These are phyloP conservation scores for Solen grandis DNA, from an alignment of 1,140 invertebrate species.

Conservation along the genomic window DNA sequence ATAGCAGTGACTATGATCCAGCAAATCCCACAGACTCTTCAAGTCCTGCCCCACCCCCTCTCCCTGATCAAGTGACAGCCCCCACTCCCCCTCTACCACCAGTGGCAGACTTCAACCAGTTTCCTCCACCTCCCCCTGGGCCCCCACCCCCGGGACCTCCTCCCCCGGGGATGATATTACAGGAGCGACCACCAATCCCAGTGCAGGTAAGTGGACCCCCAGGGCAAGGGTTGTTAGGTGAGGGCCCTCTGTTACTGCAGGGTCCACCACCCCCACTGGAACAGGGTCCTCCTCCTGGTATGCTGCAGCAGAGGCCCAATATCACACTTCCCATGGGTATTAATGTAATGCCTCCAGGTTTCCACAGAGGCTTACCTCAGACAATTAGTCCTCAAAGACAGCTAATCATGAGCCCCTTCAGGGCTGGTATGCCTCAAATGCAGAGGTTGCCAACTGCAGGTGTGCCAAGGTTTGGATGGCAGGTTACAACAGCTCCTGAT, in stretches of 20 bases:
- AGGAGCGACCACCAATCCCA: conserved; percentile 23
- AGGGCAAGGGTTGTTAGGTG: conserved; percentile 40
- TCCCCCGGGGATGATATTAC: conserved; percentile 41
- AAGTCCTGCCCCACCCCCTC: conserved; percentile 21
- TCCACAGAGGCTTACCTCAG: conserved; percentile 44
- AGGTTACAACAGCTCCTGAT: conserved; percentile 30
- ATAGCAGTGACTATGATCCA: conserved; percentile 35
- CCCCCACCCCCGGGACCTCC: conserved; percentile 36
- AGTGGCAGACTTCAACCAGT: conserved; percentile 35
- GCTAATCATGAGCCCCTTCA: conserved; percentile 26
- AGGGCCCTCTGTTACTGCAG: conserved; percentile 31
- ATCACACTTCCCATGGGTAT: conserved; percentile 25
- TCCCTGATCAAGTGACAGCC: conserved; percentile 26
- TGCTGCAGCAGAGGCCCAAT: conserved; percentile 31
- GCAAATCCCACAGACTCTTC: conserved; percentile 20
- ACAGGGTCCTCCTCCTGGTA: conserved; percentile 36
- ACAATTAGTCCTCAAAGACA: conserved; percentile 39
- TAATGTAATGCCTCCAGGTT: conserved; percentile 43
- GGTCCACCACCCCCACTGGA: conserved; percentile 22
- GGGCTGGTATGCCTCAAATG: conserved; percentile 16
- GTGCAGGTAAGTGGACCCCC: conserved; percentile 14
- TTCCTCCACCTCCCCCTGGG: conserved; percentile 52
- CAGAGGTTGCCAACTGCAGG: conserved; percentile 18
- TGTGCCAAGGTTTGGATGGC: conserved; percentile 36
- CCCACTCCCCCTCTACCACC: conserved; percentile 49